Base-by-base conservation (phyloP, 2,888 invertebrate genomes). In the Drosophila austrosaltans region DNA sequence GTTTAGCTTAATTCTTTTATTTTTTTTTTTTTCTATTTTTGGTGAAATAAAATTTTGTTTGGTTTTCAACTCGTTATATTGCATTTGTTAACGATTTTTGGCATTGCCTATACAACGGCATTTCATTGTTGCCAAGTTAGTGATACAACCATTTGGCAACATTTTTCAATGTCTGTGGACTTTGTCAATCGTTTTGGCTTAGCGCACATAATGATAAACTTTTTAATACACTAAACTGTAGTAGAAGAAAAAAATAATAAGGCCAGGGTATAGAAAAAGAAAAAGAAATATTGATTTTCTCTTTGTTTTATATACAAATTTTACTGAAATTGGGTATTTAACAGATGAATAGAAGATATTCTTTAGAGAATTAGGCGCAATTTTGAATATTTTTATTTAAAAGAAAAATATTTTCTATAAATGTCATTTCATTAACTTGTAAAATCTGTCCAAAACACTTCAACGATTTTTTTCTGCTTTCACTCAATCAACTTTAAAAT, bases 161-260 rank as follows among this genome's bases (percentile, higher is more conserved):
- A 58, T 58, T 70, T 66, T 69, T 76, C 73, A 58, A 54, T 54
- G 67, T 40, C 62, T 44, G 28, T 58, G 25, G 63, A 67, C 73
- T 73, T 70, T 77, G 77, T 77, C 76, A 76, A 76, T 77, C 77
- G 67, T 48, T 62, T 62, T 63, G 67, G 77, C 76, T 76, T 69
- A 73, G 75, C 69, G 73, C 76, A 3, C 30, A 16, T n/a, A 25
- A 28, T 32, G 39, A 53, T 16, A 48, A 56, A 36, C 64, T 59
- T 58, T 53, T 20, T 28, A 63, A 53, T 58, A 71, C 10, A 20
- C 22, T 10, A 36, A 57, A 16, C 39, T 66, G 48, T 54, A 25
- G 65, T 72, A 66, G 66, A 62, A 64, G 66, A 63, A 63, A 8
- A 8, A 7, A 48, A 54, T 40, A 32, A 44, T 64, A 16, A 16